phyloP scores from a whole-genome alignment of 2,797 vertebrate species.

The Alectoris magna region DNA sequence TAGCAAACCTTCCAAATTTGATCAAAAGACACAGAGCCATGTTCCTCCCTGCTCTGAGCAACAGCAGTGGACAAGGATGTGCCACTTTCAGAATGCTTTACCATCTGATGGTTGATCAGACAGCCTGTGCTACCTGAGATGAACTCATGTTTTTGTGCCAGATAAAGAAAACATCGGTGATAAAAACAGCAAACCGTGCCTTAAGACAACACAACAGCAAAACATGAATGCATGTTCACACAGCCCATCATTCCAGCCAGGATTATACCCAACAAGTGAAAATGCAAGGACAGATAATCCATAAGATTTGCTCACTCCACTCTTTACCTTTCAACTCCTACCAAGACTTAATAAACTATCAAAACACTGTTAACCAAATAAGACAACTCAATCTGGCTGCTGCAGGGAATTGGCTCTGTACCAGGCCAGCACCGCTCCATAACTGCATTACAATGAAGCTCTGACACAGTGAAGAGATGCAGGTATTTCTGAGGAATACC shows the following conservation, averaged over 20 bases:
- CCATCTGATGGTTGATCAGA: slow-evolving; percentile 39
- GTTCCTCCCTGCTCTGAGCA: accelerated
- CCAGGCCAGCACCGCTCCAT: neutral
- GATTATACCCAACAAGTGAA: slow-evolving; percentile 18
- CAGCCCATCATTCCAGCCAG: neutral
- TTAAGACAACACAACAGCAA: neutral
- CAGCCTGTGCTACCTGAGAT: slow-evolving; percentile 18
- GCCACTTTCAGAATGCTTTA: slow-evolving; percentile 6
- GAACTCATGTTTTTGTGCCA: neutral
- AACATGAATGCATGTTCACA: neutral
- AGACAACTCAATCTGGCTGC: slow-evolving; percentile 50
- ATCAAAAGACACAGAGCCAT: neutral
- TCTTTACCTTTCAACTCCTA: slow-evolving; percentile 6
- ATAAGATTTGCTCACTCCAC: neutral
- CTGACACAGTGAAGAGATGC: neutral
- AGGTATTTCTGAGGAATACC: neutral
- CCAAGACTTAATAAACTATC: slow-evolving; percentile 37
- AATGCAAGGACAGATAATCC: slow-evolving; percentile 7
- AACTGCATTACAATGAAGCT: neutral
- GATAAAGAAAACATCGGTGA: slow-evolving; percentile 43
- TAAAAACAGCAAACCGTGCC: slow-evolving; percentile 8
- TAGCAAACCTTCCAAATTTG: neutral
- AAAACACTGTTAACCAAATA: slow-evolving; percentile 43
- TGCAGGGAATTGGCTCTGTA: neutral
- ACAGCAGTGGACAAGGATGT: neutral